Evolutionary conservation across 1,140 invertebrate species (phyloP), one percentile per base, ranked within the genome.

Genomic region (Tetragnatha versicolor): DNA sequence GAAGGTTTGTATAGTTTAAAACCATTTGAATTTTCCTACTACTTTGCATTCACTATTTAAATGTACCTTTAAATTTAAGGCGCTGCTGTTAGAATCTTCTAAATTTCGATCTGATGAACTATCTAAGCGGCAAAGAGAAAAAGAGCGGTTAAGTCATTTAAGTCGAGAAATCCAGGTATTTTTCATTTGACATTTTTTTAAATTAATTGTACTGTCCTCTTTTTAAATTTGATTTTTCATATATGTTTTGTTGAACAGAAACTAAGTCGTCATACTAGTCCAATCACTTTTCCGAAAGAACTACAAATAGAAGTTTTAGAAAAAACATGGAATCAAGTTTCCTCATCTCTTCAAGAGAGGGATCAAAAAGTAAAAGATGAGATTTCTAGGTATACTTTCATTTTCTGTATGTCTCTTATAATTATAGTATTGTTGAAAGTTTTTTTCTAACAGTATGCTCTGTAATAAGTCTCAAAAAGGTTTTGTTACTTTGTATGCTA

Each of bases 101-200:
- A 90, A 93, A 82, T 98, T 98, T 88, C 91, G 93, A 84, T 93
- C 92, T 81, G 96, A 98, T 84, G 96, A 98, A 85, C 90, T 98
- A 58, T 96, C 95, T 69, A 91, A 93, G 4, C 88, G 93, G 72
- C 91, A 94, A 84, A 90, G 92, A 58, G 93, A 97, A 83, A 97
- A 97, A 82, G 92, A 96, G 85, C 91, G 92, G 83, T 88, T 98
- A 29, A 87, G 90, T 76, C 91, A 94, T 82, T 89, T 96, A 51
- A 98, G 94, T 87, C 90, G 93, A 84, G 96, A 98, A 85, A 88
- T 98, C 51, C 92, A 94, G 87, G 78, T 81, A 55, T 20, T 33
- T 45, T n/a, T 29, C 27, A 17, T 47, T 68, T 31, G 37, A 37
- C 25, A 39, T 49, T 49, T 51, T 51, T 65, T 98, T 61, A 7